Conservation (phyloP, 2,888 invertebrate species). For the Penaeus monodon region DNA sequence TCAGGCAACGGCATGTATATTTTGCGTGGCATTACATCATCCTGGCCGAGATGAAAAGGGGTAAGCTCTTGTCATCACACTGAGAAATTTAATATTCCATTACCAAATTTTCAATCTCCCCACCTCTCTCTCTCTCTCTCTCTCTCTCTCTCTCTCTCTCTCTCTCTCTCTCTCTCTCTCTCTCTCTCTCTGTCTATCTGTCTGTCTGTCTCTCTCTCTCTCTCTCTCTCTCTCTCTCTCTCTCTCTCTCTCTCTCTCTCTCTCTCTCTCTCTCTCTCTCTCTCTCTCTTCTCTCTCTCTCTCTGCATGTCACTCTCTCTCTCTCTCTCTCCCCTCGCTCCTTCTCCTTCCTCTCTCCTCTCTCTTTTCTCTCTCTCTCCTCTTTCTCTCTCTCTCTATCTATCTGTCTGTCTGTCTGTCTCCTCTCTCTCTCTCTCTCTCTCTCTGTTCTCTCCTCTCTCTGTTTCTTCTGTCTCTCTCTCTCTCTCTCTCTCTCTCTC, state of each 20-base stretch:
- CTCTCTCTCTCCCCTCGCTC: neutral
- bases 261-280: neutral
- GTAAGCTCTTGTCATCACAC: too few species aligned
- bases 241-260: neutral
- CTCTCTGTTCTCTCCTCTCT: neutral
- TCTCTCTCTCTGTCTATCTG: neutral
- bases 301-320: too few species aligned
- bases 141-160: slow-evolving; percentile 28
- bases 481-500: neutral
- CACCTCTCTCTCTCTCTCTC: neutral
- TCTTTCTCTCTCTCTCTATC: neutral
- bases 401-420: neutral
- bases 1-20: too few species aligned
- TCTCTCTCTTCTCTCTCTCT: too few species aligned
- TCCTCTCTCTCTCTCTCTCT: neutral
- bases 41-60: too few species aligned
- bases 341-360: neutral
- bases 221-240: neutral
- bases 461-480: neutral
- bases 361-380: neutral
- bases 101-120: too few species aligned
- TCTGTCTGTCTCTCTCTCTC: neutral
- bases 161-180: neutral
- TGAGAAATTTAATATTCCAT: too few species aligned
- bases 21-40: too few species aligned